Conservation (phyloP, 2,888 invertebrate genomes). For the Megastigmus dorsalis region DNA sequence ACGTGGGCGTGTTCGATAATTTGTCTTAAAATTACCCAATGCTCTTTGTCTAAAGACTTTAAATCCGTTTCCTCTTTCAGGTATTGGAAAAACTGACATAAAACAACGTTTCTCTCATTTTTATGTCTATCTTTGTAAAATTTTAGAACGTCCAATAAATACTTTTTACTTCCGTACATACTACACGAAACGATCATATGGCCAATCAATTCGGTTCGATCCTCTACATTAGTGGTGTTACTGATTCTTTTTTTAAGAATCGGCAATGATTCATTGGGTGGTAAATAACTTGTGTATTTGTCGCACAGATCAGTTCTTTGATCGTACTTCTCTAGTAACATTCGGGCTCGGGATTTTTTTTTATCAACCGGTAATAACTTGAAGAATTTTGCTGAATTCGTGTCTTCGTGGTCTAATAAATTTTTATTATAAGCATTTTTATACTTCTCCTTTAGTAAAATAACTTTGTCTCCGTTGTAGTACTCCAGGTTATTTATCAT, state of each 20-base stretch:
- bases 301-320: not conserved
- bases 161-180: constrained; percentile 64
- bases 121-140: constrained; percentile 64
- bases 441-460: constrained; percentile 31
- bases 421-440: constrained; percentile 10
- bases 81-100: not conserved
- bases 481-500: constrained; percentile 21
- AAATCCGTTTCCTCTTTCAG: constrained; percentile 54
- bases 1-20: constrained; percentile 57
- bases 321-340: not conserved
- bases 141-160: constrained; percentile 61
- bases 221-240: not conserved
- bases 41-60: constrained; percentile 58
- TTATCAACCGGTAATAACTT: not conserved
- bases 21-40: constrained; percentile 62
- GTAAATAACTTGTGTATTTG: not conserved
- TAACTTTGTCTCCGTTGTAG: constrained; percentile 19
- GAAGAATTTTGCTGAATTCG: not conserved
- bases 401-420: constrained; percentile 3
- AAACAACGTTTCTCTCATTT: constrained; percentile 61
- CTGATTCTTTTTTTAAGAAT: not conserved
- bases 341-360: too few species aligned
- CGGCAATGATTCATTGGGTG: not conserved
- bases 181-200: constrained; percentile 66
- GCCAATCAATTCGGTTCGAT: not conserved